These are phyloP conservation scores for Petrolisthes cinctipes DNA, from an alignment of 2,888 invertebrate species.

Conservation along the genomic window DNA sequence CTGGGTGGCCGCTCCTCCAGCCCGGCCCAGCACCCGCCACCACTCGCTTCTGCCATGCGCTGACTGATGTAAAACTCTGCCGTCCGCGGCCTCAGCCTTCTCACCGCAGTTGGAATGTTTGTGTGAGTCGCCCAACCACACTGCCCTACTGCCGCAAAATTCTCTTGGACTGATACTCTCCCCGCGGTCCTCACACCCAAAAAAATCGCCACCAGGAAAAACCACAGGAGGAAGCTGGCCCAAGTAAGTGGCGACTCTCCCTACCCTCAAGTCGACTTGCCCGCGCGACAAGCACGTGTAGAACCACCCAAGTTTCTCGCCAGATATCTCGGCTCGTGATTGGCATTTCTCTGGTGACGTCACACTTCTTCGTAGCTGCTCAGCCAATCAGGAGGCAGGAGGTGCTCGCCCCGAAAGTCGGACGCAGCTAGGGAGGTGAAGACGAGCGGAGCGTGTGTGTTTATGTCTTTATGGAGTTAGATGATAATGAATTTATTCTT, in stretches of 20 bases:
- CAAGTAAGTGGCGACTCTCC: slow-evolving; percentile 43
- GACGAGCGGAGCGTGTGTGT: slow-evolving; percentile 54
- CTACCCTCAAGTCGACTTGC: slow-evolving; percentile 49
- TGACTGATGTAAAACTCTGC: slow-evolving; percentile 59
- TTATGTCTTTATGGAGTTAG: slow-evolving; percentile 53
- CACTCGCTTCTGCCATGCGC: slow-evolving; percentile 59
- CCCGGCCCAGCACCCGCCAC: slow-evolving; percentile 12
- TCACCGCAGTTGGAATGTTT: slow-evolving; percentile 61
- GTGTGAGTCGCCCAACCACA: slow-evolving; percentile 60
- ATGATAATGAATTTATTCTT: slow-evolving; percentile 48
- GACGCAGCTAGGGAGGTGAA: slow-evolving; percentile 51
- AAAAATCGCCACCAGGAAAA: slow-evolving; percentile 33
- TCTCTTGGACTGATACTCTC: slow-evolving; percentile 55
- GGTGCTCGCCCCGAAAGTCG: slow-evolving; percentile 59
- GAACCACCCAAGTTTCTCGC: slow-evolving; percentile 58
- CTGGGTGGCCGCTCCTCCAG: slow-evolving; percentile 21
- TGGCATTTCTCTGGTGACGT: slow-evolving; percentile 62
- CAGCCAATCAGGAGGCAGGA: slow-evolving; percentile 58
- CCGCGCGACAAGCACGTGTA: slow-evolving; percentile 60
- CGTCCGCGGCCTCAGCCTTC: slow-evolving; percentile 53
- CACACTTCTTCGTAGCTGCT: slow-evolving; percentile 61
- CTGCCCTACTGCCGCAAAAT: slow-evolving; percentile 60
- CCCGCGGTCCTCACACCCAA: slow-evolving; percentile 37
- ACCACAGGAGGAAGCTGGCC: slow-evolving; percentile 41
- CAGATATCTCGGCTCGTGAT: slow-evolving; percentile 62